phyloP scores from a whole-genome alignment of 2,888 invertebrate genomes.

The Seladonia tumulorum region DNA sequence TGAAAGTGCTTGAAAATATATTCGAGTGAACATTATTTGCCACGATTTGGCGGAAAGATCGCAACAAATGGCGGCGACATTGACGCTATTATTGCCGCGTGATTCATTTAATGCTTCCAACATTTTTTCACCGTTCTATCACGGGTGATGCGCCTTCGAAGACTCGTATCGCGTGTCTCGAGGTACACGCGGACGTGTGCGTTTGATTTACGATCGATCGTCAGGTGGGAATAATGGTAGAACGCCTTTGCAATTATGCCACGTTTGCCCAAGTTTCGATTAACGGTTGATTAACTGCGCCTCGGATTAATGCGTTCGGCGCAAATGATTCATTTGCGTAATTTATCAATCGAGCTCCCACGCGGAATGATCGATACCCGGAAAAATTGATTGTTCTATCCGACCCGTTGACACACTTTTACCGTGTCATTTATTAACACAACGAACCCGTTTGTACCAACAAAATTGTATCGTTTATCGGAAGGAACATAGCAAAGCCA shows the following conservation, averaged over 20 bases:
- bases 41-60: neutral
- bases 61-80: neutral
- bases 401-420: neutral
- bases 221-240: neutral
- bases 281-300: neutral
- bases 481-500: neutral
- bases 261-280: constrained; percentile 23
- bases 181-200: constrained; percentile 20
- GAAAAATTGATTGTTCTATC: neutral
- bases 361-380: neutral
- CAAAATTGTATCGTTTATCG: neutral
- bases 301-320: neutral
- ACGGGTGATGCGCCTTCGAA: constrained; percentile 15
- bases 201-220: constrained; percentile 52
- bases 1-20: neutral
- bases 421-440: neutral
- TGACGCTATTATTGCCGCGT: constrained; percentile 5
- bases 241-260: constrained; percentile 23
- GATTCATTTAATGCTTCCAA: constrained; percentile 8
- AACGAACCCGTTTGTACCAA: neutral
- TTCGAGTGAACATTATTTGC: neutral
- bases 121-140: constrained; percentile 22
- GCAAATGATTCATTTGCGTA: neutral
- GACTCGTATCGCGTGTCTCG: constrained; percentile 33
- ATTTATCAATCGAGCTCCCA: neutral